Evolutionary conservation across 2,113 vertebrate species (phyloP).

Genomic region (Hoplias malabaricus): DNA sequence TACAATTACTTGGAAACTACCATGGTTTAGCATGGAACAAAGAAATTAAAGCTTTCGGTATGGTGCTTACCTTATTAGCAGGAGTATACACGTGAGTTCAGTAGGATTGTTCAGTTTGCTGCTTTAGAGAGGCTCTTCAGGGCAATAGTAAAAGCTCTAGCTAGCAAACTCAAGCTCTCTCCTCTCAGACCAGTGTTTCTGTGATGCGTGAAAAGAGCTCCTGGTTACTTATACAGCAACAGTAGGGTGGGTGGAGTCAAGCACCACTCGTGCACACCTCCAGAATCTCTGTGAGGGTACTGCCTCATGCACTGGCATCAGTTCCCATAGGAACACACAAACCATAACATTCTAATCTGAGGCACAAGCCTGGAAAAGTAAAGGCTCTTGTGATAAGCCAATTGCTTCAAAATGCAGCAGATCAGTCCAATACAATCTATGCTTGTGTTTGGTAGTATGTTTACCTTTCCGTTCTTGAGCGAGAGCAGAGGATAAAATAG

Average conservation of each 20-base stretch:
- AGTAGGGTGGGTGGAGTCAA: constrained; percentile 52
- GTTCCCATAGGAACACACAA: constrained; percentile 72
- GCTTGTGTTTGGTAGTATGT: constrained; percentile 46
- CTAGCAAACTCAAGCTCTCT: constrained; percentile 43
- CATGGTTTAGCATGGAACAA: background rate
- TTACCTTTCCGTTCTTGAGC: constrained; percentile 56
- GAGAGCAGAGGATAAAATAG: constrained; percentile 18
- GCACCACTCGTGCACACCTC: constrained; percentile 58
- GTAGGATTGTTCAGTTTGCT: background rate
- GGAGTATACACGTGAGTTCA: constrained; percentile 27
- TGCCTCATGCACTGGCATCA: constrained; percentile 53
- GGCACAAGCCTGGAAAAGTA: constrained; percentile 41
- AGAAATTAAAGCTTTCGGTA: background rate
- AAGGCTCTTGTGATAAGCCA: constrained; percentile 63
- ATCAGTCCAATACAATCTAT: constrained; percentile 44
- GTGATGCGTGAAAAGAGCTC: constrained; percentile 53
- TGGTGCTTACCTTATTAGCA: constrained; percentile 58
- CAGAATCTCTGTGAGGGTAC: constrained; percentile 51
- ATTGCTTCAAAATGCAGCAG: constrained; percentile 47
- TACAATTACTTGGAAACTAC: background rate
- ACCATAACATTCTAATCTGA: constrained; percentile 58
- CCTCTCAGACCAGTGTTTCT: constrained; percentile 57
- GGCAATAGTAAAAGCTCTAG: constrained; percentile 27
- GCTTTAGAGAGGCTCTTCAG: constrained; percentile 28
- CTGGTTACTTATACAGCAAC: constrained; percentile 59